These are phyloP conservation scores for Protaetia brevitarsis DNA, from an alignment of 1,140 invertebrate species.

Conservation along the genomic window DNA sequence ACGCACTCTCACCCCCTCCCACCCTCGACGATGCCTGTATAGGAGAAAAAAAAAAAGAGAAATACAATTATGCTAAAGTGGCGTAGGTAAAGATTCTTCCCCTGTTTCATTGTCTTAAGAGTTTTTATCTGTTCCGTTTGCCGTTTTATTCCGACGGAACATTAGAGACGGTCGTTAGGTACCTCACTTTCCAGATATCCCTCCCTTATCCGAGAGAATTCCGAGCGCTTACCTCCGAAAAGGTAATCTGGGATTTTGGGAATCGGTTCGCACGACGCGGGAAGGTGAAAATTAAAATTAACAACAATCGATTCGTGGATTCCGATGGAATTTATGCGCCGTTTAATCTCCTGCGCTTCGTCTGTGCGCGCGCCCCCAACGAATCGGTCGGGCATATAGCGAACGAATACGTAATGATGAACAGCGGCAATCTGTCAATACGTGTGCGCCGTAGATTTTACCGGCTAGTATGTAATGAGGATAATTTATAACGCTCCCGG, in stretches of 20 bases:
- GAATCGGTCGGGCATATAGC: too few relatives aligned
- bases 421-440: too few relatives aligned
- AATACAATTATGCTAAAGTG: conserved; percentile 4
- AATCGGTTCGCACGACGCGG: background rate
- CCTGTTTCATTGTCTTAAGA: conserved; percentile 9
- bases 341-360: too few relatives aligned
- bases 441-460: too few relatives aligned
- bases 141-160: background rate
- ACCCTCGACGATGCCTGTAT: background rate
- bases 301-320: background rate
- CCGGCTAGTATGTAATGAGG: too few relatives aligned
- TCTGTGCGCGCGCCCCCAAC: too few relatives aligned
- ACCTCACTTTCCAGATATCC: background rate
- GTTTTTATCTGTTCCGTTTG: conserved; percentile 1
- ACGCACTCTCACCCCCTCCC: too few relatives aligned
- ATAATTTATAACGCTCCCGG: too few relatives aligned
- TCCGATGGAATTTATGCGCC: background rate
- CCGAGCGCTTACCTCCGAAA: background rate
- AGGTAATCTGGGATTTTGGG: conserved; percentile 1
- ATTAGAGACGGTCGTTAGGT: background rate
- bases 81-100: background rate
- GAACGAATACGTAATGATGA: too few relatives aligned
- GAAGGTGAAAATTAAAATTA: background rate
- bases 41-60: background rate
- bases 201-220: background rate